Percentiles rank a stretch among this genome's conserved stretches.
Evolutionary conservation across 2,797 vertebrate genomes (phyloP).

Genomic region (Hoplostethus atlanticus): DNA sequence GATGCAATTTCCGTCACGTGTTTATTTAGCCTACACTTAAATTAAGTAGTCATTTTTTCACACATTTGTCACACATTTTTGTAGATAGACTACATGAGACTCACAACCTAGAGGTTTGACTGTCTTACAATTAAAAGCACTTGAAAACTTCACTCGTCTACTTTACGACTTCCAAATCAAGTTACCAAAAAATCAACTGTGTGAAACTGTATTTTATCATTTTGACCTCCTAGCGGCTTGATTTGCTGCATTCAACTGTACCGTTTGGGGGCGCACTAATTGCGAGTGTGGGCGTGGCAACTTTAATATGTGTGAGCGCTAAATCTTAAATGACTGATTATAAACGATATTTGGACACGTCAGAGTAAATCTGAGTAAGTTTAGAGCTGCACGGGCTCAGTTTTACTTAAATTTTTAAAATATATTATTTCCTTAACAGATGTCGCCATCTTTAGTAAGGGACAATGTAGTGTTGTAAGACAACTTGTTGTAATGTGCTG

Average conservation of each 20-base stretch:
- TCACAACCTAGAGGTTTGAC: no score
- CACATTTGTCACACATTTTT: no score
- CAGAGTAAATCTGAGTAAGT: not conserved
- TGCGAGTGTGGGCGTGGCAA: constrained; percentile 68
- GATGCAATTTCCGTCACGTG: no score
- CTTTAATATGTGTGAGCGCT: constrained; percentile 12
- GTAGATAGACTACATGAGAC: no score
- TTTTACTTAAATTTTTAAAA: constrained; percentile 34
- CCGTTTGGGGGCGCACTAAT: constrained; percentile 59
- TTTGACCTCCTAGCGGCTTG: not conserved
- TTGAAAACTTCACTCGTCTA: no score
- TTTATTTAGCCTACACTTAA: no score
- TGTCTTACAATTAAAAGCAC: no score
- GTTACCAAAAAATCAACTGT: no score
- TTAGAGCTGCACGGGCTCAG: constrained; percentile 14
- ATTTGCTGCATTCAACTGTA: not conserved
- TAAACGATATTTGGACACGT: constrained; percentile 20
- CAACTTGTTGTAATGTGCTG: constrained; percentile 60
- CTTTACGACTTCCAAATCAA: no score
- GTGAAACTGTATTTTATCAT: no score
- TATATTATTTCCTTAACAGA: constrained; percentile 28
- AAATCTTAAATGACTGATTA: constrained; percentile 35
- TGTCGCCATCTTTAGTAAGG: constrained; percentile 87
- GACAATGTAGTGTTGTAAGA: constrained; percentile 76
- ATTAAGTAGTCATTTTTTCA: no score